phyloP scores from a whole-genome alignment of 2,888 invertebrate species.

The Cosmia trapezina region DNA sequence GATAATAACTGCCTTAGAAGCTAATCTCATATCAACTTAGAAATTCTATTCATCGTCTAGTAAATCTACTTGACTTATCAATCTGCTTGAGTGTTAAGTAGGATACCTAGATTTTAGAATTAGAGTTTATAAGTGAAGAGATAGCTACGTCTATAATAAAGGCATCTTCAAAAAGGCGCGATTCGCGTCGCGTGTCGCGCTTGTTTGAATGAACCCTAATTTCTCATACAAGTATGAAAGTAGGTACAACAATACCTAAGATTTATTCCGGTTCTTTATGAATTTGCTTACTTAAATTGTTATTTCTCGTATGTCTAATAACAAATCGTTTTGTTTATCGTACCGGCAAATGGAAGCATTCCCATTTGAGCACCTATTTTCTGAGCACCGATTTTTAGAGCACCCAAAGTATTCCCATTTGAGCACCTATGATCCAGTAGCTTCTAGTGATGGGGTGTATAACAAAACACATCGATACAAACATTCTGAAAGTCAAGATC shows the following conservation, averaged over 20 bases:
- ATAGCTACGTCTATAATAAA: too few relatives aligned
- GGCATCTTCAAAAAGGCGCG: too few relatives aligned
- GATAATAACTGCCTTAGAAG: constrained; percentile 36
- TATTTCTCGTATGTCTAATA: background rate
- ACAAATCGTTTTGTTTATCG: constrained; percentile 1
- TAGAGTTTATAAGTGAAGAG: background rate
- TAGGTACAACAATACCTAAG: background rate
- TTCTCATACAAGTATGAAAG: background rate
- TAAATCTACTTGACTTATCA: constrained; percentile 13
- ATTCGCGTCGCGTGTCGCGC: too few relatives aligned
- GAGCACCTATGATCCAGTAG: too few relatives aligned
- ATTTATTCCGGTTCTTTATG: background rate
- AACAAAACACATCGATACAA: too few relatives aligned
- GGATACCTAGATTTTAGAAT: background rate
- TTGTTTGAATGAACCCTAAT: too few relatives aligned
- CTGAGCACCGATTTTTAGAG: too few relatives aligned
- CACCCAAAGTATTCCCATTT: too few relatives aligned
- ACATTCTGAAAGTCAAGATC: too few relatives aligned
- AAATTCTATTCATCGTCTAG: constrained; percentile 35
- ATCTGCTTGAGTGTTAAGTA: constrained; percentile 1
- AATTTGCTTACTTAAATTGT: background rate
- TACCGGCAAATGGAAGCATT: background rate
- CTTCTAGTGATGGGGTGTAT: too few relatives aligned
- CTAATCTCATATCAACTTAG: constrained; percentile 40
- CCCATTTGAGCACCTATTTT: too few relatives aligned